Percentiles rank a stretch among this genome's conserved stretches.
Evolutionary conservation across 1,140 invertebrate species (phyloP).

Genomic region (Cyclargus thomasi): DNA sequence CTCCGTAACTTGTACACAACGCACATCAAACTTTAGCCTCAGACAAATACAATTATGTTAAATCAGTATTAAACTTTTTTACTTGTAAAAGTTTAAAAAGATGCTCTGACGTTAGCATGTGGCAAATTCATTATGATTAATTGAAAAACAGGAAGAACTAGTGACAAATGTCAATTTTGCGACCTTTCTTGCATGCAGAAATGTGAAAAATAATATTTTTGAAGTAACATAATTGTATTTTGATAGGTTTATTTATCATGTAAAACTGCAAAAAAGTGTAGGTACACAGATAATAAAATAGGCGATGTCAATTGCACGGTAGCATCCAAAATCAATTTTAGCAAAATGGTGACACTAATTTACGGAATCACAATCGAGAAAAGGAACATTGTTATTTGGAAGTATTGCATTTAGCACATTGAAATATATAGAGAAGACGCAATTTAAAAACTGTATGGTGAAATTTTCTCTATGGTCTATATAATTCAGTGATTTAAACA

Average conservation of each 20-base stretch:
- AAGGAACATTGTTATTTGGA: constrained; percentile 4
- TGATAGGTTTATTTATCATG: background rate
- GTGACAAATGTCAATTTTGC: no score
- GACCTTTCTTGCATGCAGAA: no score
- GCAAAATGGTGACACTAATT: background rate
- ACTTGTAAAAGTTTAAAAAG: background rate
- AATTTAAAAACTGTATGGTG: background rate
- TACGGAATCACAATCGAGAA: constrained; percentile 8
- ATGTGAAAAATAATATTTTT: no score
- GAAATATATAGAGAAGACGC: background rate
- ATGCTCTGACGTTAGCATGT: background rate
- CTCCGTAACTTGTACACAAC: background rate
- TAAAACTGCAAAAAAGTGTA: background rate
- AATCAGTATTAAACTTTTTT: background rate
- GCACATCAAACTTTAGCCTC: background rate
- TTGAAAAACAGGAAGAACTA: no score
- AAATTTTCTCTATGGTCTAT: background rate
- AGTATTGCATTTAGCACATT: constrained; percentile 2
- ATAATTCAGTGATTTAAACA: background rate
- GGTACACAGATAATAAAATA: background rate
- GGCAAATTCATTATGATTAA: no score
- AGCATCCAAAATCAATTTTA: background rate
- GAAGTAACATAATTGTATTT: background rate
- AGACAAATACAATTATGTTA: background rate
- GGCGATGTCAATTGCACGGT: background rate